Conservation (phyloP, 2,888 invertebrate genomes). For the Thumatha senex region DNA sequence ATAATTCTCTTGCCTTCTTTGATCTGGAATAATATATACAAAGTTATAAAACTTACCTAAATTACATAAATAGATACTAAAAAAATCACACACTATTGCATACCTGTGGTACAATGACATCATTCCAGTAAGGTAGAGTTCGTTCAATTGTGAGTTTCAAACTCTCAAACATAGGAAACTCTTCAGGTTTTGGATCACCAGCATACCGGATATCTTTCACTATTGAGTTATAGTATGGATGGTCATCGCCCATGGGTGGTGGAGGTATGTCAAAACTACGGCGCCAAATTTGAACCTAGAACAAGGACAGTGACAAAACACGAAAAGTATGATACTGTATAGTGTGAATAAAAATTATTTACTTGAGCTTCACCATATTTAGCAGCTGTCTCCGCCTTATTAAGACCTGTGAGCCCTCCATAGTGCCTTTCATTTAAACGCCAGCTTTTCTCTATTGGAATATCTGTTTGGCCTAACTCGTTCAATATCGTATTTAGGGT, state of each 20-base stretch:
- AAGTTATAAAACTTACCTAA: neutral
- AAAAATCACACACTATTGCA: neutral
- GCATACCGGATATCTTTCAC: constrained; percentile 90
- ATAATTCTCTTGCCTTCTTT: constrained; percentile 91
- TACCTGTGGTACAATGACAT: constrained; percentile 89
- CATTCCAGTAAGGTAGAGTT: constrained; percentile 94
- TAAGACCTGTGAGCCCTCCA: constrained; percentile 92
- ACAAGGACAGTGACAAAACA: constrained; percentile 1
- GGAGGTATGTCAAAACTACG: constrained; percentile 92
- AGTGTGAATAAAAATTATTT: constrained; percentile 10
- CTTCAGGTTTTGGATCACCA: constrained; percentile 86
- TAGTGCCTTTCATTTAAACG: constrained; percentile 94
- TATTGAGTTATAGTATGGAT: constrained; percentile 89
- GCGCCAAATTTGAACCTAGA: constrained; percentile 92
- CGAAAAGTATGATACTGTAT: neutral
- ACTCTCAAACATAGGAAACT: constrained; percentile 93
- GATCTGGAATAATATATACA: constrained; percentile 79
- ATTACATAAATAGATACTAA: neutral
- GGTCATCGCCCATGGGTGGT: constrained; percentile 90
- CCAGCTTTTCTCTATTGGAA: constrained; percentile 90
- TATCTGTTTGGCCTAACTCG: constrained; percentile 85
- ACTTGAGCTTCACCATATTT: constrained; percentile 94
- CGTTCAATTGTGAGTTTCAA: constrained; percentile 91
- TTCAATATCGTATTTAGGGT: constrained; percentile 87
- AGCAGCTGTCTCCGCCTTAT: constrained; percentile 92